phyloP scores from a whole-genome alignment of 1,140 invertebrate genomes.

The Drosophila simulans region DNA sequence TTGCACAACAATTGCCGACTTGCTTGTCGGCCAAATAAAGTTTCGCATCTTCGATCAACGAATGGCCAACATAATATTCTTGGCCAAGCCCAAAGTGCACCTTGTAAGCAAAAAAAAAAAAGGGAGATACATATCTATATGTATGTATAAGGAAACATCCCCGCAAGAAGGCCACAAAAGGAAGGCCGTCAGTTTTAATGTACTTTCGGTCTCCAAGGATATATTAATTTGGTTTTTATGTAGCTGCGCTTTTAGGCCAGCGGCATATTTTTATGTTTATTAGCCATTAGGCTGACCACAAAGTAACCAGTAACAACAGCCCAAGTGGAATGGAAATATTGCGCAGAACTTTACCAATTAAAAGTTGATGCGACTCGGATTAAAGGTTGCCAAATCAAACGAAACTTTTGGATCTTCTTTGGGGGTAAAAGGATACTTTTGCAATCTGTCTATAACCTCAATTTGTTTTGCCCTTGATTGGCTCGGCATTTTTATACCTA shows the following conservation, averaged over 20 bases:
- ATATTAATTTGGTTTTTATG: conserved; percentile 81
- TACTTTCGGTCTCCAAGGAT: conserved; percentile 76
- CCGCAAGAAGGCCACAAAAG: neutral
- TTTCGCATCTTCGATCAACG: conserved; percentile 47
- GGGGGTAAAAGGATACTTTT: neutral
- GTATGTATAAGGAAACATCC: neutral
- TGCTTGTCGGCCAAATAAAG: conserved; percentile 30
- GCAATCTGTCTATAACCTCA: neutral
- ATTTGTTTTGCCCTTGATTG: neutral
- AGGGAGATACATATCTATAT: neutral
- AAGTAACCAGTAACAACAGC: conserved; percentile 14
- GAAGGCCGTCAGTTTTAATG: conserved; percentile 41
- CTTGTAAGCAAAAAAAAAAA: neutral
- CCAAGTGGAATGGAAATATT: conserved; percentile 9
- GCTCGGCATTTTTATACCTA: neutral
- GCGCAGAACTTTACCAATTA: conserved; percentile 71
- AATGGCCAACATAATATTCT: conserved; percentile 16
- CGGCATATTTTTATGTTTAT: conserved; percentile 73
- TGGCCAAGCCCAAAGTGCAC: conserved; percentile 38
- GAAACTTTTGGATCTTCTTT: conserved; percentile 13
- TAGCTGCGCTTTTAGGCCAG: conserved; percentile 53
- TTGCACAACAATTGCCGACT: conserved; percentile 68
- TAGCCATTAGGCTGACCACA: conserved; percentile 70
- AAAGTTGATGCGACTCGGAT: conserved; percentile 58
- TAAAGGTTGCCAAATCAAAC: conserved; percentile 57